Evolutionary conservation across 2,888 invertebrate genomes (phyloP).

Genomic region (Dorcus parallelipipedus): DNA sequence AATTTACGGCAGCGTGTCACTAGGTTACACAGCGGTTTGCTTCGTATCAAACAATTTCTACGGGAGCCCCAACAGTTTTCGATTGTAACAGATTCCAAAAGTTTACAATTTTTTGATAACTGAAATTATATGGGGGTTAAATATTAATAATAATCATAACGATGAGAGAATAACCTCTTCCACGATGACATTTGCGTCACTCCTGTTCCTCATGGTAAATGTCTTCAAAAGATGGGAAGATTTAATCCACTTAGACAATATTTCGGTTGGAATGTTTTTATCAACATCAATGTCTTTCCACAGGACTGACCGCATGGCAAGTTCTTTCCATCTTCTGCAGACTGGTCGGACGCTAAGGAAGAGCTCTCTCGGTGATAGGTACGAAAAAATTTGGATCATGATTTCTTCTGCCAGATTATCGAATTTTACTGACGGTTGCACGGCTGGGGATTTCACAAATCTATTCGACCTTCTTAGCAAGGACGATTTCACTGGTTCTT

Average conservation of each 20-base stretch:
- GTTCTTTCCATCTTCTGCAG: slow-evolving; percentile 17
- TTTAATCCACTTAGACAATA: slow-evolving; percentile 18
- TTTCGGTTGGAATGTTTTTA: slow-evolving; percentile 13
- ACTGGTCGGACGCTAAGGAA: slow-evolving; percentile 20
- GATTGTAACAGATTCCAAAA: slow-evolving; percentile 18
- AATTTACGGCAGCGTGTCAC: slow-evolving; percentile 19
- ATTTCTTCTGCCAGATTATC: too few species aligned
- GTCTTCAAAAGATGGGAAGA: slow-evolving; percentile 14
- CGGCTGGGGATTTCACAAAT: slow-evolving; percentile 2
- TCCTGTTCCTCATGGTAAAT: slow-evolving; percentile 15
- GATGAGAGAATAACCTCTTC: too few species aligned
- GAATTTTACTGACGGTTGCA: too few species aligned
- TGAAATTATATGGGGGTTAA: too few species aligned
- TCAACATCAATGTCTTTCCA: slow-evolving; percentile 19
- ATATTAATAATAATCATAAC: too few species aligned
- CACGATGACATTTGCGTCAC: slow-evolving; percentile 5
- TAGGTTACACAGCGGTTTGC: slow-evolving; percentile 18
- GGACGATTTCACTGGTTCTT: slow-evolving; percentile 5
- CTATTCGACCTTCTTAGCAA: not conserved
- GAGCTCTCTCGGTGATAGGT: slow-evolving; percentile 17
- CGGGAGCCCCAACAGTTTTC: slow-evolving; percentile 22
- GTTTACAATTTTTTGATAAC: slow-evolving; percentile 12
- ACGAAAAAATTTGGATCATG: slow-evolving; percentile 19
- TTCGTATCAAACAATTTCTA: slow-evolving; percentile 16
- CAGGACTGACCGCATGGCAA: slow-evolving; percentile 18